phyloP scores from a whole-genome alignment of 2,888 invertebrate genomes.

The Galerucella pusilla region DNA sequence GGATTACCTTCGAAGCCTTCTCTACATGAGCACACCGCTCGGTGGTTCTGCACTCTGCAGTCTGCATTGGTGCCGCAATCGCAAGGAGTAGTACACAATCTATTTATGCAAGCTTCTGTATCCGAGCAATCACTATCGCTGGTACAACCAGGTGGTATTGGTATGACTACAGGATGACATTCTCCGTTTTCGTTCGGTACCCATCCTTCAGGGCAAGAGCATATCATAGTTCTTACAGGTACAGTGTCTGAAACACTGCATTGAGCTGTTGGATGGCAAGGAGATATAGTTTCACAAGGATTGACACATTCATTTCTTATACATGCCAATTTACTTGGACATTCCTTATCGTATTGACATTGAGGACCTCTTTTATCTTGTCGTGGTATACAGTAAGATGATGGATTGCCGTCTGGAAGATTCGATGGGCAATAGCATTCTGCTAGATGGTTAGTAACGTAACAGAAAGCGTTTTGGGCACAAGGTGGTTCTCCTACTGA shows the following conservation, averaged over 20 bases:
- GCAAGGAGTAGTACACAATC: constrained; percentile 88
- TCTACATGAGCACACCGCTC: constrained; percentile 87
- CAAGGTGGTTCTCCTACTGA: constrained; percentile 76
- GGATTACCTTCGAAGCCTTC: constrained; percentile 90
- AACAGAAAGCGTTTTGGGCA: constrained; percentile 85
- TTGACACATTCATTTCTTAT: constrained; percentile 82
- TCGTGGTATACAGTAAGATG: constrained; percentile 76
- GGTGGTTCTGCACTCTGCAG: constrained; percentile 84
- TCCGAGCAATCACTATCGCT: constrained; percentile 82
- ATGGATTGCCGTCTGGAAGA: constrained; percentile 82
- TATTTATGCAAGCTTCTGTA: constrained; percentile 85
- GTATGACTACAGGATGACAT: constrained; percentile 78
- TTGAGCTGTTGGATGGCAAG: constrained; percentile 79
- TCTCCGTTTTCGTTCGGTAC: constrained; percentile 83
- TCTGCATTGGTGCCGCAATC: constrained; percentile 87
- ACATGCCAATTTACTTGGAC: constrained; percentile 84
- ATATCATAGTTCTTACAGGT: constrained; percentile 88
- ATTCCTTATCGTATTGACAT: constrained; percentile 82
- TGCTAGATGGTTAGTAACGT: constrained; percentile 82
- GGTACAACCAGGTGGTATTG: constrained; percentile 80
- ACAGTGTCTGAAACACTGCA: constrained; percentile 88
- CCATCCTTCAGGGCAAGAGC: constrained; percentile 87
- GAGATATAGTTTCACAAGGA: constrained; percentile 80
- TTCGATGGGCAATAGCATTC: constrained; percentile 86
- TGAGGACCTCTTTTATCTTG: constrained; percentile 70